Conservation (phyloP, 1,140 invertebrate species). For the Hypsibius dujardini region DNA sequence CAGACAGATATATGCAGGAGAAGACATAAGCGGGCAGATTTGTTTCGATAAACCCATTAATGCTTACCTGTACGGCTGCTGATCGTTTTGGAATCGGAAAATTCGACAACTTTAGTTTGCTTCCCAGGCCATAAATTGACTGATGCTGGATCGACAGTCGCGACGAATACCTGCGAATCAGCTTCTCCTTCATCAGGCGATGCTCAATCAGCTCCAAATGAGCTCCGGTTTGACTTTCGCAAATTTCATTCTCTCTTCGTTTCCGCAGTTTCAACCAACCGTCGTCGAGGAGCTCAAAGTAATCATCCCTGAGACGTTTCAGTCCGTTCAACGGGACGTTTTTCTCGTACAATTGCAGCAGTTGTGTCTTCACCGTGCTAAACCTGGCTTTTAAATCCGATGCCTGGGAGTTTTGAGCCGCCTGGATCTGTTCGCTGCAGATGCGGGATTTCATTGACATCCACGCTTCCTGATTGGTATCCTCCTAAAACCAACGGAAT, state of each 20-base stretch:
- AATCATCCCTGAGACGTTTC: neutral
- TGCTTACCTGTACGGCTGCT: neutral
- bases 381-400: too few species aligned
- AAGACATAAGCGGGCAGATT: too few species aligned
- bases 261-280: neutral
- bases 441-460: too few species aligned
- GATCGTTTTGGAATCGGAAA: neutral
- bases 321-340: neutral
- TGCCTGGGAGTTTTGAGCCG: too few species aligned
- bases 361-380: neutral
- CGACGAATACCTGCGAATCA: neutral
- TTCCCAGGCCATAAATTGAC: neutral
- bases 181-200: neutral
- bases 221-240: neutral
- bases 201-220: constrained; percentile 1
- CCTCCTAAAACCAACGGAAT: too few species aligned
- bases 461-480: too few species aligned
- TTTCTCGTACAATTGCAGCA: neutral
- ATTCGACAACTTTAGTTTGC: neutral
- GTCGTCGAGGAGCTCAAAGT: neutral
- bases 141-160: neutral
- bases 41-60: too few species aligned
- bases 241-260: neutral
- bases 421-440: too few species aligned
- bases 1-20: too few species aligned